A percentile compares a stretch with the other conserved stretches of the same genome.
phyloP scores from a whole-genome alignment of 2,888 invertebrate genomes.

The Cosmia trapezina region DNA sequence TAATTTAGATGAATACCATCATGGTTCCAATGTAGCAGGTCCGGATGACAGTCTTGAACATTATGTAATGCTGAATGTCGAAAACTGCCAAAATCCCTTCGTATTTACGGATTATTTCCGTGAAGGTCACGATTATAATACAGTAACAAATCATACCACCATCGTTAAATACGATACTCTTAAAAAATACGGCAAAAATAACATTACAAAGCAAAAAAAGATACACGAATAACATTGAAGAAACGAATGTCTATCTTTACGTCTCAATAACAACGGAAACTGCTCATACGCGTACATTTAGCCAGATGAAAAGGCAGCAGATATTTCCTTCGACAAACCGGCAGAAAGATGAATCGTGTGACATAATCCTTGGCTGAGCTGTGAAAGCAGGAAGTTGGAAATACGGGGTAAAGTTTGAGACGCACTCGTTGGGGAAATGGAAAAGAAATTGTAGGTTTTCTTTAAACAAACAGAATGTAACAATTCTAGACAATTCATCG shows the following conservation, averaged over 20 bases:
- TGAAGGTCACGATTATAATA: neutral
- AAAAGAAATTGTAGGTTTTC: neutral
- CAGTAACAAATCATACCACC: neutral
- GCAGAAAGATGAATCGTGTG: slow-evolving; percentile 76
- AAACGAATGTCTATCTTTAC: slow-evolving; percentile 49
- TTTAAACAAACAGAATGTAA: neutral
- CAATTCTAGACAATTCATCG: neutral
- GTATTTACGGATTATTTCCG: neutral
- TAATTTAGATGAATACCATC: neutral
- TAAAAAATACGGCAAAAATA: slow-evolving; percentile 10
- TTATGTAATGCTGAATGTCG: neutral
- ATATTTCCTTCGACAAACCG: slow-evolving; percentile 76
- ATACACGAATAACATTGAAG: slow-evolving; percentile 28
- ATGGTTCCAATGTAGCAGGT: neutral
- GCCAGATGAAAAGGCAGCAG: slow-evolving; percentile 73
- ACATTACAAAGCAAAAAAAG: slow-evolving; percentile 15
- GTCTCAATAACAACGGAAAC: slow-evolving; percentile 65
- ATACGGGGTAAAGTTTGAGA: slow-evolving; percentile 46
- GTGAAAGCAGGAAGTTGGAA: slow-evolving; percentile 39
- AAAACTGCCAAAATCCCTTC: neutral
- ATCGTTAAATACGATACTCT: slow-evolving; percentile 32
- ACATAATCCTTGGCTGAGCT: slow-evolving; percentile 70
- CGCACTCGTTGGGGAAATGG: slow-evolving; percentile 23
- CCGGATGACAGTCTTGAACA: neutral
- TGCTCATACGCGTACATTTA: slow-evolving; percentile 67